Conservation (phyloP, 2,113 vertebrate species). For the Silurus meridionalis region DNA sequence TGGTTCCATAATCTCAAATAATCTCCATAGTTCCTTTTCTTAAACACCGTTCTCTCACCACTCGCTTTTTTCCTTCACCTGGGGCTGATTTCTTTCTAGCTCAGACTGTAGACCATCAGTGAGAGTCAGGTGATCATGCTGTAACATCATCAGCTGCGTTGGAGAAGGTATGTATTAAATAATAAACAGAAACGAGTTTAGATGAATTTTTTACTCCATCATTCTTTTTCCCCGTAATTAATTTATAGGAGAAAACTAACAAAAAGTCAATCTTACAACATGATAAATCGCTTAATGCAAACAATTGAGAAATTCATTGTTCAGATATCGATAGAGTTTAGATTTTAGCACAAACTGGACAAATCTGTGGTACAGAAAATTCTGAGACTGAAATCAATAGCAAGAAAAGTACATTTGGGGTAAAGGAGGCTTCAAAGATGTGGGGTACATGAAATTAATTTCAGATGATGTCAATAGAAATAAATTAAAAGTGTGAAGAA, state of each 20-base stretch:
- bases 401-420: not conserved
- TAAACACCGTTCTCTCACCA: not conserved
- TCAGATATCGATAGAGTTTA: not conserved
- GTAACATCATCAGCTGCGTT: not conserved
- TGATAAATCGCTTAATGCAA: too few relatives aligned
- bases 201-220: not conserved
- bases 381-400: not conserved
- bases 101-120: not conserved
- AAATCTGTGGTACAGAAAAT: too few relatives aligned
- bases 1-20: too few relatives aligned
- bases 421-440: not conserved
- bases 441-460: not conserved
- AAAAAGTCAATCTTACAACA: not conserved
- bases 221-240: not conserved
- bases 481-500: too few relatives aligned
- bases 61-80: not conserved
- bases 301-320: not conserved
- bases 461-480: too few relatives aligned
- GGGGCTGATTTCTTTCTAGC: slow-evolving; percentile 4
- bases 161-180: not conserved
- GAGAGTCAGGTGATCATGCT: not conserved
- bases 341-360: not conserved
- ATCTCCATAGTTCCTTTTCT: not conserved
- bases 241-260: not conserved
- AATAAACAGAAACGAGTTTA: not conserved